phyloP scores from a whole-genome alignment of 2,888 invertebrate genomes.

The Spilosoma lubricipeda region DNA sequence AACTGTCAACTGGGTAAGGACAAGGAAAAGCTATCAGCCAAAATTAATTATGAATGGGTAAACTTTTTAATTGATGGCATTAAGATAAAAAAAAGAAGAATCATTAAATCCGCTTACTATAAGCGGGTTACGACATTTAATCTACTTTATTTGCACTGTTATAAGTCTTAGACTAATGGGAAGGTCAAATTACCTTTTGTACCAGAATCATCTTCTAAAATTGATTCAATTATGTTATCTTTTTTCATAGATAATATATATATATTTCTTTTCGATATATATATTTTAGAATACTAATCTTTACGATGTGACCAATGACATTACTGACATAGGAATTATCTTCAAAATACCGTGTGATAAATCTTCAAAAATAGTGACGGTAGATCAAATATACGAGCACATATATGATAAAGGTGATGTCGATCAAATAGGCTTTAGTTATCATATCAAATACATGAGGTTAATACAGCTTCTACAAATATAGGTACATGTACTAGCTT shows the following conservation, averaged over 20 bases:
- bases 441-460: conserved; percentile 23
- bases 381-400: conserved; percentile 20
- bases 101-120: neutral
- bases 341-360: conserved; percentile 27
- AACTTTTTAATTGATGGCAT: too few species aligned
- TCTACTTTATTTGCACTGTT: neutral
- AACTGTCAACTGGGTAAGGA: neutral
- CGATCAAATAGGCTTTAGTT: conserved; percentile 40
- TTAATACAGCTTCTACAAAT: neutral
- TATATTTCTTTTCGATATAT: neutral
- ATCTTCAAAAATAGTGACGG: conserved; percentile 28
- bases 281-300: neutral
- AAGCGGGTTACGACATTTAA: neutral
- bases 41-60: too few species aligned
- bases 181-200: neutral
- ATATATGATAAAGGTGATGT: conserved; percentile 40
- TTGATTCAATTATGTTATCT: neutral
- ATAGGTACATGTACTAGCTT: too few species aligned
- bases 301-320: too few species aligned
- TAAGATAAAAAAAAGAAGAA: neutral
- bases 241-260: too few species aligned
- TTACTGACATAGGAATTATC: conserved; percentile 3
- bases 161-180: neutral
- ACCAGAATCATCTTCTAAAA: neutral
- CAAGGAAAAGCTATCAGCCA: too few species aligned